Conservation (phyloP, 2,797 vertebrate genomes). For the Catamblyrhynchus diadema region DNA sequence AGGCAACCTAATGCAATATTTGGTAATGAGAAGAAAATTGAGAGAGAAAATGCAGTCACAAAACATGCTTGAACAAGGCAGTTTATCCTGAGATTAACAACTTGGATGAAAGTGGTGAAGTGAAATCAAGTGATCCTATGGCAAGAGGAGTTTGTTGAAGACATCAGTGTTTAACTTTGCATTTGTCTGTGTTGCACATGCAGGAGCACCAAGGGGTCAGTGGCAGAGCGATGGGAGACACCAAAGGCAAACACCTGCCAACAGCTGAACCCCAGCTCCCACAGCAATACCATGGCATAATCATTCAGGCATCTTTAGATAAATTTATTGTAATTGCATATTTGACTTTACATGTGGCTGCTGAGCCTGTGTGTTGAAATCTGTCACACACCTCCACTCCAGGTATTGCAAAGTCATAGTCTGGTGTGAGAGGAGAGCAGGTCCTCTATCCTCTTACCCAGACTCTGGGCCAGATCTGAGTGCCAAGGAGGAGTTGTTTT, state of each 20-base stretch:
- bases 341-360: not conserved
- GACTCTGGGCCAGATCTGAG: not conserved
- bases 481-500: not conserved
- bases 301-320: too few relatives aligned
- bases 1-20: not conserved
- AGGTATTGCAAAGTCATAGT: not conserved
- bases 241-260: not conserved
- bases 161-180: not conserved
- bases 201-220: not conserved
- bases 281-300: not conserved
- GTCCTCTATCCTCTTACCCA: not conserved
- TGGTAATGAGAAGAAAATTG: not conserved
- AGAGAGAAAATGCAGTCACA: not conserved
- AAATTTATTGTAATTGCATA: rapidly evolving
- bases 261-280: not conserved
- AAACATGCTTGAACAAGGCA: not conserved
- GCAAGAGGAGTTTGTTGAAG: not conserved
- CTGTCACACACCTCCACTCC: not conserved
- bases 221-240: not conserved
- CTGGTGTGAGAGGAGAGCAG: not conserved
- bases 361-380: not conserved
- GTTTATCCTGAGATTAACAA: not conserved
- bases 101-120: not conserved
- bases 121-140: not conserved
- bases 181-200: not conserved